Percentiles rank a stretch among this genome's conserved stretches.
Conservation (phyloP, 1,140 invertebrate genomes). For the Tetramorium simillimum region DNA sequence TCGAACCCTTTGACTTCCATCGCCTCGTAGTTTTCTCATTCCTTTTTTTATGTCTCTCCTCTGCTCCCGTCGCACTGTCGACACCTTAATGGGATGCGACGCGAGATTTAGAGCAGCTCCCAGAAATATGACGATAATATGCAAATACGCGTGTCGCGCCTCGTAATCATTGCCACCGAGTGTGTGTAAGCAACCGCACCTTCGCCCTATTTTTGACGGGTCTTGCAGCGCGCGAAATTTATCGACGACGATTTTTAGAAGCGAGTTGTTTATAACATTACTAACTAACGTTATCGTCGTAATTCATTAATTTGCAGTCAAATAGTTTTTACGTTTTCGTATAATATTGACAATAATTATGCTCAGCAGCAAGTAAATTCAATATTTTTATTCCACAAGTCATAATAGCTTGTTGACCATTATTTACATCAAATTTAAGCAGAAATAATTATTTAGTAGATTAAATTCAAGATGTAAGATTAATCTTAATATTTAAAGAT, state of each 20-base stretch:
- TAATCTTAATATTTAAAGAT: not conserved
- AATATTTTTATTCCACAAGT: not conserved
- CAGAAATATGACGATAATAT: slow-evolving; percentile 67
- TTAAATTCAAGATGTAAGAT: not conserved
- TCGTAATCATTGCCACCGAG: slow-evolving; percentile 41
- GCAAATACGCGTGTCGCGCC: slow-evolving; percentile 50
- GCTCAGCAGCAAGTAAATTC: not conserved
- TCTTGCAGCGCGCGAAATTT: slow-evolving; percentile 12
- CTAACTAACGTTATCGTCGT: not conserved
- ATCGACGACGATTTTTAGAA: slow-evolving; percentile 26
- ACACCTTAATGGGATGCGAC: slow-evolving; percentile 61
- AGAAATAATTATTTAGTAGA: not conserved
- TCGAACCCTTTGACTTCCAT: slow-evolving; percentile 41
- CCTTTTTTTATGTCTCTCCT: not conserved
- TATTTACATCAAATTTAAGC: not conserved
- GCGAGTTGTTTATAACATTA: not conserved
- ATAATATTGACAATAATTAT: not conserved
- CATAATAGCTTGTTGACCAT: not conserved
- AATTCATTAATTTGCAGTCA: not conserved
- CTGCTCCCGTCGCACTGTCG: slow-evolving; percentile 43
- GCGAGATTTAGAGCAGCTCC: slow-evolving; percentile 61
- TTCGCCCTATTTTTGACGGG: slow-evolving; percentile 32
- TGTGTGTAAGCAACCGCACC: not conserved
- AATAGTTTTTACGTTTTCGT: not conserved
- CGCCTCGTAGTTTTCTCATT: not conserved